Evolutionary conservation across 2,888 invertebrate genomes (phyloP), one percentile per base, ranked within the genome.

Genomic region (Pyrocoelia pectoralis): DNA sequence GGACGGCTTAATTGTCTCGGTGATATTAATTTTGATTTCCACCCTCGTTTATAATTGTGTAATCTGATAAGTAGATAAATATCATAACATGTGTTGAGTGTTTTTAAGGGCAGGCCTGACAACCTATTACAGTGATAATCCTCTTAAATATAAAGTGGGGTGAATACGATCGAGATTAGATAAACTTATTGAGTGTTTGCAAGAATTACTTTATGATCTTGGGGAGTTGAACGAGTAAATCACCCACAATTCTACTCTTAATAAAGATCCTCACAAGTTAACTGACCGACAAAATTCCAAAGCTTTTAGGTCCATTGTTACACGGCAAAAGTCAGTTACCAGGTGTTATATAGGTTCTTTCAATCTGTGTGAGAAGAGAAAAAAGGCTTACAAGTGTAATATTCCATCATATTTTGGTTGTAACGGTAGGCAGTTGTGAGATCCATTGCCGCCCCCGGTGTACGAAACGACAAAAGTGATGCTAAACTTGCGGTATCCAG

Each of bases 321-420:
- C n/a, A n/a, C 24, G 29, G 12, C 29, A 24, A 4, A 46, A 17
- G 41, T 14, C 5, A 56, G 17, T 33, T 29, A 24, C 56, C 56
- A 56, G 46, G 17, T 46, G 46, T 43, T n/a, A 8, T 12, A 5
- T 46, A 8, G 13, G 6, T 41, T 13, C 12, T 13, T 13, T 9
- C 13, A 5, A 46, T 3, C n/a, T n/a, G 18, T n/a, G 3, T 46
- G 33, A 17, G 15, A 38, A 33, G n/a, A 14, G 29, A 19, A 33
- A 33, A 49, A 18, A 40, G 67, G 72, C 93, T 94, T 89, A 95
- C 95, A 97, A 82, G 97, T 96, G 81, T 97, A 97, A 85, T 97
- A 97, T 87, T 97, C 97, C 97, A 97, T 96, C 95, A 97, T 96
- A 83, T 95, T 96, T 80, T 96, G 95, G 84, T 96, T 97, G 87